Evolutionary conservation across 2,797 vertebrate genomes (phyloP), one percentile per base, ranked within the genome.

Genomic region (Pitangus sulphuratus): DNA sequence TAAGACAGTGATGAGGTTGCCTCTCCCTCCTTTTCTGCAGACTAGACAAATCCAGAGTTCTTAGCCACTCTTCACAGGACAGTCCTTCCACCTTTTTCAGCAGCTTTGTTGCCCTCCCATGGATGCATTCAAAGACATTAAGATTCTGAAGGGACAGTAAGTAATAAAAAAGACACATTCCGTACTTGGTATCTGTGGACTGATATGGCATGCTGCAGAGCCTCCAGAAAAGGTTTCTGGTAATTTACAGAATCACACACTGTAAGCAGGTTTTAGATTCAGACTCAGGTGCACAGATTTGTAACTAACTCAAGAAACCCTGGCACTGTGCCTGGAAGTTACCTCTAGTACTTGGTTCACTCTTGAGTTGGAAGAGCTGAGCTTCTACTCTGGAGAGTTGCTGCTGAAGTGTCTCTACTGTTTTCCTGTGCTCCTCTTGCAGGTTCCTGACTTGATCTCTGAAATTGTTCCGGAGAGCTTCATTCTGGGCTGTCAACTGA

Each of bases 351-450:
- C 60, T 76, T 7, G 97, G 91, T 80, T 99, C 99, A 91, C 97
- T 99, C 98, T 98, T 99, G 71, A 99, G 97, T 85, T 98, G 98
- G 96, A 99, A 99, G 37, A 99, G 98, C 60, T 99, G 99, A 64
- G 98, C 93, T 98, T 99, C 99, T 60, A 99, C 98, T 48, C 98
- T 98, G 64, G 97, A 98, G 68, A 99, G 98, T 58, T 99, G 99
- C 72, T 98, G 98, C 96, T 99, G 99, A 93, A 99, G 97, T 2
- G 98, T 99, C 96, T 99, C 99, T 81, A 99, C 97, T 0, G 99
- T 99, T 90, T 98, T 98, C 81, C 98, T 98, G 96, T 99, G 99
- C 70, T 99, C 99, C 9, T 99, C 99, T 93, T 99, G 99, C 82
- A 99, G 90, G 83, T 98, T 99, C 85, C 98, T 98, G 68, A 99